Evolutionary conservation across 2,113 vertebrate genomes (phyloP).

Genomic region (Catagonus wagneri): DNA sequence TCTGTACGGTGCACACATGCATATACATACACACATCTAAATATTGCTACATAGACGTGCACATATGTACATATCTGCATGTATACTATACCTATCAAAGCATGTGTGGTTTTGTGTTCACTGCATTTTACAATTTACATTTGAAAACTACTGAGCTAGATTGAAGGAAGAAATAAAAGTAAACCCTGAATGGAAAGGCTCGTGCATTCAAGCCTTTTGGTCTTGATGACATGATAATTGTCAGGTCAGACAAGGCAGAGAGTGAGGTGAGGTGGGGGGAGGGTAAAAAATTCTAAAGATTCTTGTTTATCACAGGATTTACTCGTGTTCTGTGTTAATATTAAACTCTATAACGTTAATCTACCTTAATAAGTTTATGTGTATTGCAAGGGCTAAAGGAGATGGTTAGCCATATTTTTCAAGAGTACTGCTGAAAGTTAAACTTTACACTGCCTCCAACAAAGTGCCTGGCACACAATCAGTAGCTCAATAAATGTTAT

Average conservation of each 20-base stretch:
- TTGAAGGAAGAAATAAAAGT: constrained; percentile 23
- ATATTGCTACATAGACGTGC: neutral
- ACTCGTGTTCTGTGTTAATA: constrained; percentile 13
- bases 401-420: neutral
- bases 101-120: neutral
- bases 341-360: constrained; percentile 1
- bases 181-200: neutral
- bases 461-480: neutral
- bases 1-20: neutral
- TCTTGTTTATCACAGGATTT: neutral
- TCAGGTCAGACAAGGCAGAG: neutral
- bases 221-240: neutral
- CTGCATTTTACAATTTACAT: neutral
- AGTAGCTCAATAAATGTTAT: neutral
- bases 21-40: neutral
- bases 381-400: constrained; percentile 23
- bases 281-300: neutral
- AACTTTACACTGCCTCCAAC: neutral
- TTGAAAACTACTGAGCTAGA: constrained; percentile 3
- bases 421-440: constrained; percentile 15
- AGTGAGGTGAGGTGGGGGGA: neutral
- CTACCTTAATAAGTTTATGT: constrained; percentile 1
- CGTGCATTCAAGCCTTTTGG: neutral
- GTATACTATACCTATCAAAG: neutral
- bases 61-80: neutral